A percentile compares a stretch with the other conserved stretches of the same genome.
Evolutionary conservation across 2,797 vertebrate species (phyloP).

Genomic region (Harpagifer antarcticus): DNA sequence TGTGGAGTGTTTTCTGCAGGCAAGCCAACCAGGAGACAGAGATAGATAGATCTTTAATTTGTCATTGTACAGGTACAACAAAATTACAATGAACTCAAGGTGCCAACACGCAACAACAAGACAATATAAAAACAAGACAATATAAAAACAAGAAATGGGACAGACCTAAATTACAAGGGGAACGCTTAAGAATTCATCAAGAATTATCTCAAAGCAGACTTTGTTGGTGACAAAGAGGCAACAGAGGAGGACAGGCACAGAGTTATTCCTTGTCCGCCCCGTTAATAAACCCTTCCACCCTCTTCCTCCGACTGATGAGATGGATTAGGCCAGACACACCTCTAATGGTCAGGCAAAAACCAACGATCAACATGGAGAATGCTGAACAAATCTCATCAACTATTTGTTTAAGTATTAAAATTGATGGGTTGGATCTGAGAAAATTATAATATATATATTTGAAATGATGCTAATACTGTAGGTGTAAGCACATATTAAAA

Average conservation of each 20-base stretch:
- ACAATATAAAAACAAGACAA: too few species aligned
- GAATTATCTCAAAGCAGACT: conserved; percentile 2
- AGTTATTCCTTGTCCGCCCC: conserved; percentile 11
- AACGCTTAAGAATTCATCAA: conserved; percentile 26
- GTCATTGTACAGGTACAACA: too few species aligned
- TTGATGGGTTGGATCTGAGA: too few species aligned
- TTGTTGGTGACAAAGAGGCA: conserved; percentile 14
- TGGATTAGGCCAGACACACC: conserved; percentile 12
- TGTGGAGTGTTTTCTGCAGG: conserved; percentile 67
- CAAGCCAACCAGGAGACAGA: conserved; percentile 52
- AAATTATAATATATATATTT: too few species aligned
- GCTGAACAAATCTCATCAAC: not conserved
- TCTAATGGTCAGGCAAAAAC: conserved; percentile 17
- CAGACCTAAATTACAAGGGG: conserved; percentile 65
- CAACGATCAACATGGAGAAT: not conserved
- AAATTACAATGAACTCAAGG: too few species aligned
- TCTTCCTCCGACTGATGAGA: conserved; percentile 36
- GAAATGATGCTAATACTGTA: too few species aligned
- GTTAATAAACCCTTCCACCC: conserved; percentile 32
- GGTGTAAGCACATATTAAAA: too few species aligned
- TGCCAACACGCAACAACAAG: too few species aligned
- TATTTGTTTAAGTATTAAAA: not conserved
- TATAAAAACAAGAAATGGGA: not conserved
- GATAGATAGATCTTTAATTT: not conserved
- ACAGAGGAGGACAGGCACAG: conserved; percentile 13